Evolutionary conservation across 2,888 invertebrate species (phyloP).

Genomic region (Prionchulus punctatus): DNA sequence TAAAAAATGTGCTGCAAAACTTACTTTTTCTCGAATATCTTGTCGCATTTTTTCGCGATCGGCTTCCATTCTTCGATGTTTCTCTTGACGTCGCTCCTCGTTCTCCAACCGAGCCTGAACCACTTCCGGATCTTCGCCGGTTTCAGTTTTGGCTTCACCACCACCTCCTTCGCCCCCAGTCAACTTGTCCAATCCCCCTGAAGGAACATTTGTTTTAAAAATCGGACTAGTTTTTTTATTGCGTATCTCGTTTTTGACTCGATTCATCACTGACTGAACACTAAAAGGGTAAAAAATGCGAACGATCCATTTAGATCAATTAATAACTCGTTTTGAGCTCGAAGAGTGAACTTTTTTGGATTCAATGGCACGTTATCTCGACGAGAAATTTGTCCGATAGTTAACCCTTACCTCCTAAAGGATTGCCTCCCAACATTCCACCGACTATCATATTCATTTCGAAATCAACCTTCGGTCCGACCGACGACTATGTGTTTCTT

Average conservation of each 20-base stretch:
- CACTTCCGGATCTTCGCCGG: slow-evolving; percentile 93
- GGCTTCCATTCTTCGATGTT: slow-evolving; percentile 98
- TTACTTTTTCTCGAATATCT: slow-evolving; percentile 94
- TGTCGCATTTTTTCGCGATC: slow-evolving; percentile 97
- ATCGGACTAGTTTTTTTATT: too few relatives aligned
- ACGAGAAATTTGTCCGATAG: too few relatives aligned
- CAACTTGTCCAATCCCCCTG: background rate
- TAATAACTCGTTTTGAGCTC: background rate
- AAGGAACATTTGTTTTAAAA: too few relatives aligned
- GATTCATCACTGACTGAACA: background rate
- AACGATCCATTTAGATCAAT: background rate
- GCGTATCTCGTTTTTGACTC: background rate
- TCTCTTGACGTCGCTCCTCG: slow-evolving; percentile 94
- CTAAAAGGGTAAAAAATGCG: background rate
- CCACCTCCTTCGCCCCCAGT: background rate
- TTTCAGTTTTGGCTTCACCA: slow-evolving; percentile 58
- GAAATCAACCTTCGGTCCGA: too few relatives aligned
- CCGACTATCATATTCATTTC: slow-evolving; percentile 21
- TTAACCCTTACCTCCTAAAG: slow-evolving; percentile 18
- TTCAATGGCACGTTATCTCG: too few relatives aligned
- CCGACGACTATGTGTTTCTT: too few relatives aligned
- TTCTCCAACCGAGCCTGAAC: slow-evolving; percentile 93
- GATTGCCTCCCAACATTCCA: slow-evolving; percentile 19
- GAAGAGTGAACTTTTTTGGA: too few relatives aligned
- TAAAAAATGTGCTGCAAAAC: too few relatives aligned